Evolutionary conservation across 2,113 vertebrate species (phyloP), one percentile per base, ranked within the genome.

Genomic region (Eolophus roseicapilla): DNA sequence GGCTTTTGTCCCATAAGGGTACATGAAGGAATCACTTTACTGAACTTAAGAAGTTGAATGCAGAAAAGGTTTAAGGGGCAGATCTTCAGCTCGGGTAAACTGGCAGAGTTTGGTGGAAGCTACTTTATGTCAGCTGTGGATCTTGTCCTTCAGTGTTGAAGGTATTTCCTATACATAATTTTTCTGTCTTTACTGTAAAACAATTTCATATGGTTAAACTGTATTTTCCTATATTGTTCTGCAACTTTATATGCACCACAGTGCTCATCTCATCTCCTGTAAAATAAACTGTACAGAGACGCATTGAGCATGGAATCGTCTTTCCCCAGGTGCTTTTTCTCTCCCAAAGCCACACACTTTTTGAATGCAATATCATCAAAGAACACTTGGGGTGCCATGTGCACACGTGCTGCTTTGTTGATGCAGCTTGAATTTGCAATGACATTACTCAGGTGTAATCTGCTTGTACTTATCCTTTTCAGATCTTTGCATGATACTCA

Each of bases 251-350:
- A 95, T 97, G 82, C 91, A 95, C 96, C 97, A 86, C 87, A 98
- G 96, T 97, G 94, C 93, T 97, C 97, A 96, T 96, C 92, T 98
- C 93, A 91, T 96, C 89, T 96, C 95, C 75, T 97, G 94, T 96
- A 96, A 98, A 97, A 98, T 98, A 97, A 98, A 98, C 95, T 96
- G 85, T 97, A 95, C 96, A 97, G 97, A 97, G 62, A 96, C 70
- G 88, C 44, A 79, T 12, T 33, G 59, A 89, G 93, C 85, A 92
- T 96, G 93, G 79, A 88, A 88, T 90, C 82, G 69, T 91, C 94
- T 92, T 93, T 65, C 18, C 50, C 44, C 18, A 6, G 37, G 52
- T 87, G 50, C 25, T 92, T 77, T 95, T 95, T 73, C 85, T 92
- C 44, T 75, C 24, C 47, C 31, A 39, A 60, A 76, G 49, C 28